phyloP scores from a whole-genome alignment of 2,888 invertebrate genomes.

The Hetaerina titia region DNA sequence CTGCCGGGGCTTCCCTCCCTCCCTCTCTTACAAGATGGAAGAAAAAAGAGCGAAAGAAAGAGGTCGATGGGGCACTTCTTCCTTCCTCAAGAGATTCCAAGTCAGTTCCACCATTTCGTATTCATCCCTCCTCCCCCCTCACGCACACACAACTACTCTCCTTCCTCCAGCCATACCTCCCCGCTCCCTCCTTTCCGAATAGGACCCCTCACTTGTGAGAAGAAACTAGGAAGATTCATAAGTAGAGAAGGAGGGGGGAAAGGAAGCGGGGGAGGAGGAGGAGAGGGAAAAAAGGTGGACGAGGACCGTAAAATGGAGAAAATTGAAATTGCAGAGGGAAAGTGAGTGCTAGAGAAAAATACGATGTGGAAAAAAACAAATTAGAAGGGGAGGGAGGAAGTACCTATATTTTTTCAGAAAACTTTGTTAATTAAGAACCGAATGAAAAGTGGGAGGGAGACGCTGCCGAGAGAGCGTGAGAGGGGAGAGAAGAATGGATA shows the following conservation, averaged over 20 bases:
- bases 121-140: neutral
- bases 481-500: neutral
- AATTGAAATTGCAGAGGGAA: neutral
- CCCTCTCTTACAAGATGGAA: neutral
- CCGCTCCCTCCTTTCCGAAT: neutral
- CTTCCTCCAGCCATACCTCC: neutral
- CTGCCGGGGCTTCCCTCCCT: too few species aligned
- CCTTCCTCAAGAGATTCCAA: neutral
- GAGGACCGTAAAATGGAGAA: neutral
- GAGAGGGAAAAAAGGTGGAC: neutral
- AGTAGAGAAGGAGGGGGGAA: neutral
- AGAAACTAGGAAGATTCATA: neutral
- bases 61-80: neutral
- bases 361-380: neutral
- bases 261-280: neutral
- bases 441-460: constrained; percentile 47
- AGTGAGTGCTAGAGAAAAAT: neutral
- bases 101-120: neutral
- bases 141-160: neutral
- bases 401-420: neutral
- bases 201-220: neutral
- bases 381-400: neutral
- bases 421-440: constrained; percentile 66
- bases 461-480: neutral
- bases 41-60: neutral